A percentile compares a stretch with the other conserved stretches of the same genome.
phyloP scores from a whole-genome alignment of 1,140 invertebrate genomes.

The Zaprionus inermis region DNA sequence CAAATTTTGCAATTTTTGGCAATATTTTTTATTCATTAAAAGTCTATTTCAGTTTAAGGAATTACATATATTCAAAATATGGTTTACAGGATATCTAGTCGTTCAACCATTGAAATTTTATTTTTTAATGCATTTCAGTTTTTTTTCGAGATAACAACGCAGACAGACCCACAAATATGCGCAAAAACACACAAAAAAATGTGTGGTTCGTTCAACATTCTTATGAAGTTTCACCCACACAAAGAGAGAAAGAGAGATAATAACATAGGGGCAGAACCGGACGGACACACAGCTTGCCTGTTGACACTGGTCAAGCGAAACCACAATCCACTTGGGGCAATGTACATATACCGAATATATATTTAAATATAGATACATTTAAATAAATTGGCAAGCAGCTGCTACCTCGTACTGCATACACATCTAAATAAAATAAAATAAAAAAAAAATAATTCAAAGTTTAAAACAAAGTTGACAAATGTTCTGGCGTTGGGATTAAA shows the following conservation, averaged over 20 bases:
- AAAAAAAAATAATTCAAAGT: conserved; percentile 51
- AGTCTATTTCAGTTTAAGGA: too few species aligned
- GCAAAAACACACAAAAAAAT: conserved; percentile 7
- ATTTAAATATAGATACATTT: conserved; percentile 29
- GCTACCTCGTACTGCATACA: neutral
- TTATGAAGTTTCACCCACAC: conserved; percentile 4
- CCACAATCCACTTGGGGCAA: conserved; percentile 55
- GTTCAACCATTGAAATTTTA: neutral
- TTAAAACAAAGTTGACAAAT: conserved; percentile 25
- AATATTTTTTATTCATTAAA: too few species aligned
- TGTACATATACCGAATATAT: conserved; percentile 12
- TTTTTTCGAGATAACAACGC: conserved; percentile 7
- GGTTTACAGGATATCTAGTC: neutral
- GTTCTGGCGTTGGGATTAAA: neutral
- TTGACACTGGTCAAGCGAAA: conserved; percentile 48
- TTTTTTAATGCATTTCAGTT: conserved; percentile 12
- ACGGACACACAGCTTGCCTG: conserved; percentile 1
- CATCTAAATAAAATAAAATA: conserved; percentile 41
- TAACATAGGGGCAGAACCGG: conserved; percentile 8
- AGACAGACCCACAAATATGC: conserved; percentile 6
- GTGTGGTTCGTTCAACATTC: conserved; percentile 4
- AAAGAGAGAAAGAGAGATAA: conserved; percentile 4
- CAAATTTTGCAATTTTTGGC: too few species aligned
- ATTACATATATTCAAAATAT: too few species aligned
- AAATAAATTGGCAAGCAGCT: conserved; percentile 60